Evolutionary conservation across 2,797 vertebrate genomes (phyloP).

Genomic region (Threskiornis aethiopicus): DNA sequence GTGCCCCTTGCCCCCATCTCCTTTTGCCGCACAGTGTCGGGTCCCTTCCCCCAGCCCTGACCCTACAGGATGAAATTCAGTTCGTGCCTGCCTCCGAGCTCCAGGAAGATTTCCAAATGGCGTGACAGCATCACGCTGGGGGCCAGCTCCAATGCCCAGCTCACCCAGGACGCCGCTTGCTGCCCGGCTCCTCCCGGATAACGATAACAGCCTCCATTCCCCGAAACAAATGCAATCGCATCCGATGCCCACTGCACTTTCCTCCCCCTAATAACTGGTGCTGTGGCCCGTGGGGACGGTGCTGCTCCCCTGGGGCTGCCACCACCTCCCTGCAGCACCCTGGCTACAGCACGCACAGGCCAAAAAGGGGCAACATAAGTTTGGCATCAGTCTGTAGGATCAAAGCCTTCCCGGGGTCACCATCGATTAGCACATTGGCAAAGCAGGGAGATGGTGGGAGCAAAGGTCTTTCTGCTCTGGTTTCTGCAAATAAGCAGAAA

Average conservation of each 20-base stretch:
- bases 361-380: neutral
- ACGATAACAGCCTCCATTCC: neutral
- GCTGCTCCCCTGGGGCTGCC: neutral
- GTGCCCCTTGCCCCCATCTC: rapidly evolving
- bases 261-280: neutral
- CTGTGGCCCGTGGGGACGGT: rapidly evolving
- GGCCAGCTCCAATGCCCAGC: neutral
- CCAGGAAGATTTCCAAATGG: neutral
- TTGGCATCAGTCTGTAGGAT: too few species aligned
- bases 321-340: neutral
- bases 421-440: neutral
- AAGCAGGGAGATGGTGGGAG: neutral
- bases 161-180: rapidly evolving
- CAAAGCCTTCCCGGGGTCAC: neutral
- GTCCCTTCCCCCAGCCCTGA: neutral
- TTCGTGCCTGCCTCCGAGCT: rapidly evolving
- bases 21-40: rapidly evolving
- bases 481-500: neutral
- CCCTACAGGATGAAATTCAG: neutral
- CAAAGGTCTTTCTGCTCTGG: neutral
- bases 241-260: rapidly evolving
- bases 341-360: rapidly evolving
- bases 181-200: neutral
- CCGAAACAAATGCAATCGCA: rapidly evolving
- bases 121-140: rapidly evolving